These are phyloP conservation scores for Macrophya annulata DNA, from an alignment of 2,888 invertebrate species.

Conservation along the genomic window DNA sequence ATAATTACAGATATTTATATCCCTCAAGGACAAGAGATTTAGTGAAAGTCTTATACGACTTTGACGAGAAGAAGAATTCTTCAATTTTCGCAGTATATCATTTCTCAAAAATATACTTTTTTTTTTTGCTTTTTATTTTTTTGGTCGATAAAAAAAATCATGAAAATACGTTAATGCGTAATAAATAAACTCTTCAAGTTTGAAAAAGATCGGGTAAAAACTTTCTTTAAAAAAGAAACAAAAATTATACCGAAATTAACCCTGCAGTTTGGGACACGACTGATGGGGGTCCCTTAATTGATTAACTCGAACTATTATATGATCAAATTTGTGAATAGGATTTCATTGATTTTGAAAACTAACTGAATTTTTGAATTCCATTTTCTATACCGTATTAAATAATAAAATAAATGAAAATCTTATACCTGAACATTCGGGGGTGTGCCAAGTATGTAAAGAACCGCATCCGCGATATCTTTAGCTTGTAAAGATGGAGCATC, in stretches of 20 bases:
- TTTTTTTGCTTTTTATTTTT: too few species aligned
- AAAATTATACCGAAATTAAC: too few species aligned
- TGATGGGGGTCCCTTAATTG: too few species aligned
- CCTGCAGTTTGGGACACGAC: too few species aligned
- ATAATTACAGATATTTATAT: background rate
- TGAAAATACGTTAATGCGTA: too few species aligned
- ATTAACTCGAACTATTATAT: too few species aligned
- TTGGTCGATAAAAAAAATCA: too few species aligned
- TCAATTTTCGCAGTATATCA: background rate
- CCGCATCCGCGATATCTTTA: constrained; percentile 83
- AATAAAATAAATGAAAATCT: constrained; percentile 56
- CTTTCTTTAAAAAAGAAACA: too few species aligned
- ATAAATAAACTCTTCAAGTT: too few species aligned
- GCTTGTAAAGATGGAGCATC: constrained; percentile 78
- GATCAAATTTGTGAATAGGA: too few species aligned
- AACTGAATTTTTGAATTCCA: background rate
- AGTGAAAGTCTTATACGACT: background rate
- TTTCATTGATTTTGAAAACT: too few species aligned
- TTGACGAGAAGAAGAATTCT: background rate
- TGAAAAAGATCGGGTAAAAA: too few species aligned
- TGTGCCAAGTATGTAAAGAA: constrained; percentile 82
- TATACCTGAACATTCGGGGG: constrained; percentile 83
- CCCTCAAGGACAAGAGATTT: background rate
- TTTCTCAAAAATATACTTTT: background rate
- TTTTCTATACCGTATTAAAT: background rate